A percentile compares a stretch with the other conserved stretches of the same genome.
These are phyloP conservation scores for Lanius ludovicianus DNA, from an alignment of 2,113 vertebrate genomes.

Conservation along the genomic window DNA sequence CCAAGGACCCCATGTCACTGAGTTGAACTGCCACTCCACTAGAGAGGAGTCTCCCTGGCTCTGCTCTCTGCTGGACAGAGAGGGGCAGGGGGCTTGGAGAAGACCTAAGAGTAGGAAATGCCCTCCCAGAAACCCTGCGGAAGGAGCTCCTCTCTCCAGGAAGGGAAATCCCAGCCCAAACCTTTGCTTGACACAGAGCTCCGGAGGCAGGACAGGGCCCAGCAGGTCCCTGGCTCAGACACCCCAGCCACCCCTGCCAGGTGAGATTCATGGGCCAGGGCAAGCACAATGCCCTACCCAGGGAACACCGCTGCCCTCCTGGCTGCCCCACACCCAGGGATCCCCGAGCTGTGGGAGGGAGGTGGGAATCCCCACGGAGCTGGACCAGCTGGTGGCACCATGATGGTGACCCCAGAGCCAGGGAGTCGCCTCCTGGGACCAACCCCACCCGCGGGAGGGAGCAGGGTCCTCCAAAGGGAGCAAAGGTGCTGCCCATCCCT, in stretches of 20 bases:
- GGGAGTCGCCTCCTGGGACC: neutral
- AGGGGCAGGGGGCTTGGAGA: neutral
- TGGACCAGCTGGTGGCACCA: accelerated
- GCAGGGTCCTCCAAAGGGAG: accelerated
- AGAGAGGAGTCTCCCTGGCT: neutral
- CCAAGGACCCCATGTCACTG: neutral
- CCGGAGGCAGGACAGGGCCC: accelerated
- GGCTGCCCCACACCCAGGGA: neutral
- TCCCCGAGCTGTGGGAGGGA: accelerated
- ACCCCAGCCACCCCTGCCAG: accelerated
- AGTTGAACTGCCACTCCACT: neutral
- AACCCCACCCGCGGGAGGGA: accelerated
- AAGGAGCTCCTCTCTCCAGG: neutral
- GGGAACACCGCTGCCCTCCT: neutral
- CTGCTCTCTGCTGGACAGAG: neutral
- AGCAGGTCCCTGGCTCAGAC: neutral
- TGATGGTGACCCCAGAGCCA: neutral
- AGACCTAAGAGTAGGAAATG: neutral
- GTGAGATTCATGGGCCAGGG: accelerated
- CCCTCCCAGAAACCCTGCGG: neutral
- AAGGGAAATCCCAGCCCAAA: neutral
- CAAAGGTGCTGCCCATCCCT: neutral
- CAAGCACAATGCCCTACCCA: neutral
- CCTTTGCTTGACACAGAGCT: neutral
- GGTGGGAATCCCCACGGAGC: neutral